phyloP scores from a whole-genome alignment of 2,113 vertebrate species.

The Semicossyphus pulcher region DNA sequence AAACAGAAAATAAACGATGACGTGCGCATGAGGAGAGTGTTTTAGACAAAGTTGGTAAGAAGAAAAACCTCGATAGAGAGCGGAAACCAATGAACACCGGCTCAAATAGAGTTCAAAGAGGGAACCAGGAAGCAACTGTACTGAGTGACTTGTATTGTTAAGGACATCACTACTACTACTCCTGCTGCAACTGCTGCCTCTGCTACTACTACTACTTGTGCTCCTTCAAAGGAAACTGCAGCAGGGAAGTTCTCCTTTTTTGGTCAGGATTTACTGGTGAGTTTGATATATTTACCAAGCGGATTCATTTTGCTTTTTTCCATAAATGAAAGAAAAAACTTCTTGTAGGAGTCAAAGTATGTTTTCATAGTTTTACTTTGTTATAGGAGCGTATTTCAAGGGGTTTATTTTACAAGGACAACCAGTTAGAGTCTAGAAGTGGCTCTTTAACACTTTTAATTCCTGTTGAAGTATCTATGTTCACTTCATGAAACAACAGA shows the following conservation, averaged over 20 bases:
- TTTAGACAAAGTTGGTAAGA: constrained; percentile 26
- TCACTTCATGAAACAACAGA: background rate
- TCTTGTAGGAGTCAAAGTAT: background rate
- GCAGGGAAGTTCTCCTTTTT: constrained; percentile 53
- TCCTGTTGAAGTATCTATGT: background rate
- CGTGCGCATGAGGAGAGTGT: constrained; percentile 19
- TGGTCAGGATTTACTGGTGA: constrained; percentile 68
- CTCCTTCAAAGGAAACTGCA: constrained; percentile 18
- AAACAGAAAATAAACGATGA: constrained; percentile 13
- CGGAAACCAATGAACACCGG: constrained; percentile 4
- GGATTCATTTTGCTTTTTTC: background rate
- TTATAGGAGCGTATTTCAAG: background rate
- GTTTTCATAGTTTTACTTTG: background rate
- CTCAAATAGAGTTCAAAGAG: constrained; percentile 31
- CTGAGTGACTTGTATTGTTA: constrained; percentile 48
- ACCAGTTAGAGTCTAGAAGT: background rate
- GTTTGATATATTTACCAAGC: constrained; percentile 39
- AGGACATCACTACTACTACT: constrained; percentile 14
- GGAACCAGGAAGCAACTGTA: constrained; percentile 71
- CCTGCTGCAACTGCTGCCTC: background rate
- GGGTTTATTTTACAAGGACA: background rate
- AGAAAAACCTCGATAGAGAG: background rate
- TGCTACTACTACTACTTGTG: background rate
- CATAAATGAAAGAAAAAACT: constrained; percentile 6
- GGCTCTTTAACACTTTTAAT: background rate